Conservation (phyloP, 1,140 invertebrate genomes). For the Drosophila subpulchrella region DNA sequence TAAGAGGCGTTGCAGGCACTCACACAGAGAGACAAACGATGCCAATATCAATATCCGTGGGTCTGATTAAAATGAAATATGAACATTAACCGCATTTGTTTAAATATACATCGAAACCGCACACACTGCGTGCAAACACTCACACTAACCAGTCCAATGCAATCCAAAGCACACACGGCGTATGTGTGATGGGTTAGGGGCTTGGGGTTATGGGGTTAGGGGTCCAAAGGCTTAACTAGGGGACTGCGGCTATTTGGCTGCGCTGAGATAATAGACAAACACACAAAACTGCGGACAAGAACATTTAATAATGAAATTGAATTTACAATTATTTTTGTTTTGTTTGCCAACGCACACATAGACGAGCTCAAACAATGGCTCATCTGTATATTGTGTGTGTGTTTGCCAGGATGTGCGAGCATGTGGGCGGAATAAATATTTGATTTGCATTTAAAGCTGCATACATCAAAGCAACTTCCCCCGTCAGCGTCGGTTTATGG, state of each 20-base stretch:
- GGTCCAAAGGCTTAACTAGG: conserved; percentile 21
- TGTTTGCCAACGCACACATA: conserved; percentile 37
- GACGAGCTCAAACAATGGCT: conserved; percentile 49
- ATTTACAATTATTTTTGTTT: conserved; percentile 81
- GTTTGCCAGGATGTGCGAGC: conserved; percentile 3
- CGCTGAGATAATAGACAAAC: conserved; percentile 69
- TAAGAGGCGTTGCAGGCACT: conserved; percentile 43
- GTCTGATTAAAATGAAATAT: conserved; percentile 79
- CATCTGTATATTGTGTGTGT: not conserved
- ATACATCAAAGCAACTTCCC: conserved; percentile 63
- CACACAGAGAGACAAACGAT: conserved; percentile 1
- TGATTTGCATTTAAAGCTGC: conserved; percentile 72
- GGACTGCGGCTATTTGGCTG: conserved; percentile 22
- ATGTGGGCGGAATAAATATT: conserved; percentile 62
- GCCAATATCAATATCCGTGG: conserved; percentile 61
- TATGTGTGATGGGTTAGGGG: too few species aligned
- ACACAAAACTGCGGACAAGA: conserved; percentile 58
- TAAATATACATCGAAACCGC: conserved; percentile 75
- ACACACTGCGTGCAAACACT: conserved; percentile 63
- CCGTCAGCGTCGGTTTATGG: conserved; percentile 11
- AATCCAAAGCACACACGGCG: too few species aligned
- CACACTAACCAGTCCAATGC: not conserved
- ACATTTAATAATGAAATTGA: conserved; percentile 80
- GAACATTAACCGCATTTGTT: conserved; percentile 82
- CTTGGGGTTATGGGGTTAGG: not conserved